Conservation (phyloP, 2,113 vertebrate genomes). For the Rafetus swinhoei region DNA sequence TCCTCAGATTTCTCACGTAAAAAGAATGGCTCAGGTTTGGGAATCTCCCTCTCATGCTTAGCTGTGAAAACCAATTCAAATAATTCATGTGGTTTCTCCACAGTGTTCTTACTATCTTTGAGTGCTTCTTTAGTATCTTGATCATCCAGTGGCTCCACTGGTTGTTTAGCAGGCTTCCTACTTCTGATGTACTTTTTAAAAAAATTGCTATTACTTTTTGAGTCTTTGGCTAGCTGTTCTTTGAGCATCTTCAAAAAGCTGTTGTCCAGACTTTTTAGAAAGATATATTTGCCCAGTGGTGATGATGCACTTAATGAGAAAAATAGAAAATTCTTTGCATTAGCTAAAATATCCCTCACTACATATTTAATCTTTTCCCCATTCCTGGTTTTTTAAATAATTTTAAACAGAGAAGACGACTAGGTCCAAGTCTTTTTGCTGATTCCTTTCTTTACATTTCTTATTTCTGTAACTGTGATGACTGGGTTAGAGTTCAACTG, state of each 20-base stretch:
- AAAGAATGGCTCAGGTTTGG: no score
- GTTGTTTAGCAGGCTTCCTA: no score
- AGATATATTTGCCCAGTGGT: neutral
- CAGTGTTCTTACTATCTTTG: no score
- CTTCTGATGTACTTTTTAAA: no score
- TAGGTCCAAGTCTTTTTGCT: conserved; percentile 32
- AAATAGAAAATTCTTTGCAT: conserved; percentile 39
- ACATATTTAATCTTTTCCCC: neutral
- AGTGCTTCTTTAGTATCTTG: no score
- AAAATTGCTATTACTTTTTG: no score
- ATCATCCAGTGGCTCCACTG: no score
- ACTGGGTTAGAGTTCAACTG: conserved; percentile 41
- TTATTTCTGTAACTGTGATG: conserved; percentile 40
- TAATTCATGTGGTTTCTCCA: no score
- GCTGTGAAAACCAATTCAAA: no score
- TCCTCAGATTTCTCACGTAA: no score
- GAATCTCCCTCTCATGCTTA: no score
- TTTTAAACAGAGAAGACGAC: conserved; percentile 6
- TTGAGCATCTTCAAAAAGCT: neutral
- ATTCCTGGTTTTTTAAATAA: neutral
- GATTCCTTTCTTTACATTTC: conserved; percentile 50
- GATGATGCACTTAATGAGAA: conserved; percentile 13
- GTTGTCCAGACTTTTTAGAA: conserved; percentile 6
- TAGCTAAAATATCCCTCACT: neutral
- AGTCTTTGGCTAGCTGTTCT: neutral